These are phyloP conservation scores for Thymelicus acteon DNA, from an alignment of 2,888 invertebrate species.

Conservation along the genomic window DNA sequence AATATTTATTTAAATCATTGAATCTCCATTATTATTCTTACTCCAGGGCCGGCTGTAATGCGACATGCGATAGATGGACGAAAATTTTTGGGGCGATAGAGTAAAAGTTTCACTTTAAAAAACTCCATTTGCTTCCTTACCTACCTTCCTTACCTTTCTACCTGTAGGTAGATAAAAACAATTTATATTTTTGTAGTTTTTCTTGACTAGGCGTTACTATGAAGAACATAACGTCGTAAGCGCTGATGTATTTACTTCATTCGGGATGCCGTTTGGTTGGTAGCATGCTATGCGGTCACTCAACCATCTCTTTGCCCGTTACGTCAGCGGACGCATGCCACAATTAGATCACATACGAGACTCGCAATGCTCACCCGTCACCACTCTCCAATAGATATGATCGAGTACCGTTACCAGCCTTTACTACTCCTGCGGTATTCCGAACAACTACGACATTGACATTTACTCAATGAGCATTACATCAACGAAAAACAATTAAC, in stretches of 20 bases:
- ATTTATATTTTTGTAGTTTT: too few species aligned
- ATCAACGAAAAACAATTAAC: slow-evolving; percentile 7
- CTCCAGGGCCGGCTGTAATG: too few species aligned
- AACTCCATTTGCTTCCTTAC: too few species aligned
- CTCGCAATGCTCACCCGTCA: slow-evolving; percentile 72
- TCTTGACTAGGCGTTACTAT: too few species aligned
- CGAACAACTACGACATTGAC: slow-evolving; percentile 43
- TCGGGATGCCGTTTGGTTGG: slow-evolving; percentile 68
- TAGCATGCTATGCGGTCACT: slow-evolving; percentile 77
- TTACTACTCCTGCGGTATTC: slow-evolving; percentile 62
- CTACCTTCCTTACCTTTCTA: too few species aligned
- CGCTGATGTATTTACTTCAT: slow-evolving; percentile 54
- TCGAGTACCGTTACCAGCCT: slow-evolving; percentile 76
- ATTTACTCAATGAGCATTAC: not conserved
- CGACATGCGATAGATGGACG: too few species aligned
- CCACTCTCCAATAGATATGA: slow-evolving; percentile 68
- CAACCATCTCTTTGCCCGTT: slow-evolving; percentile 76
- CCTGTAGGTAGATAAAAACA: too few species aligned
- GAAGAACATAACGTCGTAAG: too few species aligned
- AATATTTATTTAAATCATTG: too few species aligned
- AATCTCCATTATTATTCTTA: too few species aligned
- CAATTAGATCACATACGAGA: slow-evolving; percentile 80
- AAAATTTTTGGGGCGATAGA: too few species aligned
- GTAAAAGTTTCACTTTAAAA: too few species aligned
- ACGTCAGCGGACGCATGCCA: slow-evolving; percentile 76